Evolutionary conservation across 2,797 vertebrate species (phyloP).

Genomic region (Phoeniculus purpureus): DNA sequence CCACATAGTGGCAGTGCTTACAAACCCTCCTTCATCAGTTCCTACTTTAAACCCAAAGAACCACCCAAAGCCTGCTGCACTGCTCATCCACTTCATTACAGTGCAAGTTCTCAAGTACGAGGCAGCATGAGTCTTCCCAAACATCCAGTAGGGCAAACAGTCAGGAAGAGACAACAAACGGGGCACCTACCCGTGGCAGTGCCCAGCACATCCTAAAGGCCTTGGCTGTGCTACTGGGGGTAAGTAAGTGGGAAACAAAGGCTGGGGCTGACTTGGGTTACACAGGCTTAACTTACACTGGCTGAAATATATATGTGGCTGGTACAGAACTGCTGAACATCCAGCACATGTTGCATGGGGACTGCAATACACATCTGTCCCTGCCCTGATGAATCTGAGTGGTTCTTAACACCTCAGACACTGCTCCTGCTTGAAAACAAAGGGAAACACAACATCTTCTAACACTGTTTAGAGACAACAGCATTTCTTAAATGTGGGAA

Average conservation of each 20-base stretch:
- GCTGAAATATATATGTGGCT: not conserved
- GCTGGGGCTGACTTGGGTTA: not conserved
- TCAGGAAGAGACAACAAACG: too few species aligned
- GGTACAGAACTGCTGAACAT: not conserved
- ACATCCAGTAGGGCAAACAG: too few species aligned
- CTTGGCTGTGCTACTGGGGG: too few species aligned
- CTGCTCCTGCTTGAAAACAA: not conserved
- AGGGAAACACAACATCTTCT: not conserved
- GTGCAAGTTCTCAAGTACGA: too few species aligned
- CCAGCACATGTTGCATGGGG: accelerated
- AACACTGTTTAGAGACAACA: not conserved
- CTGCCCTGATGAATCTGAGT: not conserved
- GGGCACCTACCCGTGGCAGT: too few species aligned
- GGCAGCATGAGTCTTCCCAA: too few species aligned
- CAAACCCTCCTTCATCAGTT: not conserved
- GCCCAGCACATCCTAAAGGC: too few species aligned
- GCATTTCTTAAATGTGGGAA: not conserved
- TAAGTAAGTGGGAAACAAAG: not conserved
- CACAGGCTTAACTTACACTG: not conserved
- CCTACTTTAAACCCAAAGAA: not conserved
- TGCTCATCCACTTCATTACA: too few species aligned
- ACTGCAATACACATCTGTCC: not conserved
- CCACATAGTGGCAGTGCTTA: not conserved
- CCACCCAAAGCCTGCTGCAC: too few species aligned
- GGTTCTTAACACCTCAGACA: not conserved